Evolutionary conservation across 2,888 invertebrate species (phyloP), one percentile per base, ranked within the genome.

Genomic region (Globia sparganii): DNA sequence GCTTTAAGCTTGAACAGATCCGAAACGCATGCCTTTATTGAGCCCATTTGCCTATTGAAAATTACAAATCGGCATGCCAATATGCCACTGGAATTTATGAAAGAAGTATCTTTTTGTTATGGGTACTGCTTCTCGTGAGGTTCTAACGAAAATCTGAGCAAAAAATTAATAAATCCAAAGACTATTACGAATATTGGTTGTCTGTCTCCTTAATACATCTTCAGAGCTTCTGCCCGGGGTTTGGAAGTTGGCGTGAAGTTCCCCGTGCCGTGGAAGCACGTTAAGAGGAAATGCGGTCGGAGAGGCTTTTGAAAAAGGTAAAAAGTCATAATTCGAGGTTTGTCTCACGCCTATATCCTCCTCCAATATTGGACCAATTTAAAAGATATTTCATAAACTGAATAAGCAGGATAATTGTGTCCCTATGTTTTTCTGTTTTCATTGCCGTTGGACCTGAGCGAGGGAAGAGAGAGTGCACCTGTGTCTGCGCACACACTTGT

Each of bases 21-120:
- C 58, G 31, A 67, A 67, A 79, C 64, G n/a, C 59, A 40, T 28
- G 65, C 49, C 28, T 40, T 69, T 73, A 61, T 62, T 62, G 56
- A 56, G 28, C 11, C 28, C 28, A 58, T 34, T 34, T 34, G 53
- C 31, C 28, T 56, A 31, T 21, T 25, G 59, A 65, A 72, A 68
- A 64, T 72, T 62, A 43, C 61, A 49, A 49, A 49, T 9, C 9
- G 1, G 40, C 15, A 61, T 67, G n/a, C 34, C 31, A 34, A 56
- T 74, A 37, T 37, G 3, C 15, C 28, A 15, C 2, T 49, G 9
- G 15, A 78, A 40, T 78, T 3, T 15, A 74, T 46, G 8, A 5
- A 37, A 3, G 1, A n/a, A 31, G 64, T 28, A 25, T 73, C 11
- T 53, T 40, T 72, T 11, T 34, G 15, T 1, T 15, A n/a, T 40